Conservation (phyloP, 2,797 vertebrate genomes). For the Chromis chromis region DNA sequence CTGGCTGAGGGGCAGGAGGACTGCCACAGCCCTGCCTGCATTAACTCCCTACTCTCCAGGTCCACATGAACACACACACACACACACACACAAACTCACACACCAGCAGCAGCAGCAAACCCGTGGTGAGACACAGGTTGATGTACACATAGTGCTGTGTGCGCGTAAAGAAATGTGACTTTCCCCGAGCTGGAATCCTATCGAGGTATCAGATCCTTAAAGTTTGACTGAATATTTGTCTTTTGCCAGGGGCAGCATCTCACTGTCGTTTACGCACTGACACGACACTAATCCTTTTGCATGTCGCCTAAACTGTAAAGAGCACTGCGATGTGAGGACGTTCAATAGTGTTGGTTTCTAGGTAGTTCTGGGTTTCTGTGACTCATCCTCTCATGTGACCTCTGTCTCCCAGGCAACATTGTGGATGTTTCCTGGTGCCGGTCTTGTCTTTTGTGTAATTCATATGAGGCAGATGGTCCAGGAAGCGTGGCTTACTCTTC, state of each 20-base stretch:
- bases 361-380: slow-evolving; percentile 65
- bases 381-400: slow-evolving; percentile 79
- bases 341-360: slow-evolving; percentile 63
- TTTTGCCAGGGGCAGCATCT: slow-evolving; percentile 60
- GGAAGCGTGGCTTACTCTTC: slow-evolving; percentile 64
- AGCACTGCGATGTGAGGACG: slow-evolving; percentile 40
- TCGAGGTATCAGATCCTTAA: slow-evolving; percentile 57
- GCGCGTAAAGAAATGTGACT: slow-evolving; percentile 25
- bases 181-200: slow-evolving; percentile 44
- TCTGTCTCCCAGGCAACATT: slow-evolving; percentile 78
- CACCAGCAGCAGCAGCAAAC: slow-evolving; percentile 18
- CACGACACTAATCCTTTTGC: slow-evolving; percentile 59
- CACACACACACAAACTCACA: slow-evolving; percentile 28
- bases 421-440: slow-evolving; percentile 67
- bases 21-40: slow-evolving; percentile 88
- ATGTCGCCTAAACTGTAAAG: slow-evolving; percentile 52
- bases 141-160: slow-evolving; percentile 21
- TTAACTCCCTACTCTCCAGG: slow-evolving; percentile 86
- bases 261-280: slow-evolving; percentile 52
- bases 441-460: slow-evolving; percentile 63
- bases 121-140: slow-evolving; percentile 50
- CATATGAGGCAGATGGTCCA: slow-evolving; percentile 68
- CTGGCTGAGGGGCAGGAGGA: slow-evolving; percentile 96
- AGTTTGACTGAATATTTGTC: slow-evolving; percentile 63
- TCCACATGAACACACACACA: slow-evolving; percentile 55